Evolutionary conservation across 2,888 invertebrate genomes (phyloP).

Genomic region (Agrotis exclamationis): DNA sequence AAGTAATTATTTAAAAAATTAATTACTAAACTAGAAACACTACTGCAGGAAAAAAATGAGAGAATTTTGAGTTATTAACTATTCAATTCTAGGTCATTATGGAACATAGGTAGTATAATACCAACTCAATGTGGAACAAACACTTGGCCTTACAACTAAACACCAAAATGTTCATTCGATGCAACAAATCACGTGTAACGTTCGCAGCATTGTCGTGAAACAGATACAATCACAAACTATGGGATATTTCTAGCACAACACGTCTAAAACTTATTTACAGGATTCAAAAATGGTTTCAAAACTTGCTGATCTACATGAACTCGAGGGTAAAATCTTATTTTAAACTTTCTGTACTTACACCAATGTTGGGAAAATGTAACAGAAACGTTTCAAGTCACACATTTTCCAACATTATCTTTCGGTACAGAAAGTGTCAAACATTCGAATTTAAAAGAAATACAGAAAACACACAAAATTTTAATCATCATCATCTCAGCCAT

Average conservation of each 20-base stretch:
- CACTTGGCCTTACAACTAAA: conserved; percentile 78
- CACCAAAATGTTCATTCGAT: conserved; percentile 75
- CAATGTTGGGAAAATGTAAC: neutral
- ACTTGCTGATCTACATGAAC: neutral
- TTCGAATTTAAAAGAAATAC: conserved; percentile 19
- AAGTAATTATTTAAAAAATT: too few species aligned
- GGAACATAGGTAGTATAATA: neutral
- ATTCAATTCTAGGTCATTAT: neutral
- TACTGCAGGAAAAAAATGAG: too few species aligned
- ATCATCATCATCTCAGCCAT: too few species aligned
- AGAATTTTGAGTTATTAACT: too few species aligned
- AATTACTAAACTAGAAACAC: too few species aligned
- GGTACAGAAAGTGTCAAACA: neutral
- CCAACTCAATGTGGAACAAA: conserved; percentile 69
- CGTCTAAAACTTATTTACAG: conserved; percentile 48
- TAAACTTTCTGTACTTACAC: neutral
- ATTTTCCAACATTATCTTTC: conserved; percentile 29
- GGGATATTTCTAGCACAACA: conserved; percentile 40
- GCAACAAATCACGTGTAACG: conserved; percentile 65
- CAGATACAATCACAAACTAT: conserved; percentile 36
- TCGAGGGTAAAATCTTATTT: conserved; percentile 14
- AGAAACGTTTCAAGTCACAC: neutral
- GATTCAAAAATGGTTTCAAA: conserved; percentile 23
- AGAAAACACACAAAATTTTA: neutral
- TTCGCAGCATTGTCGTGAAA: conserved; percentile 61